Conservation (phyloP, 2,888 invertebrate species). For the Andricus curvator region DNA sequence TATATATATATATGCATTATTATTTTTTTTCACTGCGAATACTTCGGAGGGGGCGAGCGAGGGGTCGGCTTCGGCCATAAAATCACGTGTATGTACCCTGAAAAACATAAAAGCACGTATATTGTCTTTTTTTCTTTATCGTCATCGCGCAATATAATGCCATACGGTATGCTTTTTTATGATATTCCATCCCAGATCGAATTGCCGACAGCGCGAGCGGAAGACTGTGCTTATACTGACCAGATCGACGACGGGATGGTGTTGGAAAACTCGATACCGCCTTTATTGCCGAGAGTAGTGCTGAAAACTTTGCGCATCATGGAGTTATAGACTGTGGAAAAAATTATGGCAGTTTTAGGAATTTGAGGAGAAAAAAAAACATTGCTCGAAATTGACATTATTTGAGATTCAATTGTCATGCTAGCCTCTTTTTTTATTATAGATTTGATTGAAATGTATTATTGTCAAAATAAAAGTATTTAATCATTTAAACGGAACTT, state of each 20-base stretch:
- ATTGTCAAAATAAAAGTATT: too few relatives aligned
- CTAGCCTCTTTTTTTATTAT: too few relatives aligned
- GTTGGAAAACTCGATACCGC: slow-evolving; percentile 28
- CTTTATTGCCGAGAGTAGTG: slow-evolving; percentile 14
- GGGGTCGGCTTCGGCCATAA: background rate
- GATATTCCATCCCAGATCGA: slow-evolving; percentile 18
- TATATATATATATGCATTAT: background rate
- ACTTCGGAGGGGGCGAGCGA: background rate
- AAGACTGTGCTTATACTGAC: slow-evolving; percentile 30
- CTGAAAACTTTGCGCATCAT: slow-evolving; percentile 7
- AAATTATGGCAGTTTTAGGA: slow-evolving; percentile 1
- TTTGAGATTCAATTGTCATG: background rate
- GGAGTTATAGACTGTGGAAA: slow-evolving; percentile 4
- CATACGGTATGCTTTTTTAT: slow-evolving; percentile 35
- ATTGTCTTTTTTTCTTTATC: slow-evolving; percentile 11
- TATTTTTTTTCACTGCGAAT: background rate
- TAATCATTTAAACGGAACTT: too few relatives aligned
- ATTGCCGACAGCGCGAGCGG: slow-evolving; percentile 23
- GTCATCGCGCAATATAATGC: slow-evolving; percentile 23
- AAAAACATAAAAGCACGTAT: background rate
- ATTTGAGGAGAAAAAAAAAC: background rate
- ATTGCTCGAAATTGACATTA: background rate
- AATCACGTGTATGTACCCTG: slow-evolving; percentile 1
- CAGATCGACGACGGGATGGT: background rate
- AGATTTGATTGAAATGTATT: too few relatives aligned